Conservation (phyloP, 2,888 invertebrate genomes). For the Drosophila parthenogenetica region DNA sequence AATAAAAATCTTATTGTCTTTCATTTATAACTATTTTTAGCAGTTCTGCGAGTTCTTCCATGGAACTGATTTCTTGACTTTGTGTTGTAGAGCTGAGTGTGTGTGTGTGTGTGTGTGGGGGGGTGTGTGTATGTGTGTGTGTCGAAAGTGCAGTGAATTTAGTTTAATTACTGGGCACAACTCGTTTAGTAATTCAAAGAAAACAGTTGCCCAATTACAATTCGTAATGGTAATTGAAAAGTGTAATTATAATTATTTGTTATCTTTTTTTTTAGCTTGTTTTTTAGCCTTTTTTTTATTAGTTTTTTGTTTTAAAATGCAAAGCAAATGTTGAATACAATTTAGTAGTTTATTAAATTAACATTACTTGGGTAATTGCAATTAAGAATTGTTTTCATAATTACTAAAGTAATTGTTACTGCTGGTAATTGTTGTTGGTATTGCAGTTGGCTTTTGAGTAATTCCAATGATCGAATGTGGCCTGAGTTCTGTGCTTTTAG, state of each 20-base stretch:
- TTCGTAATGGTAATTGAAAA: conserved; percentile 20
- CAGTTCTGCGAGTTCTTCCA: conserved; percentile 70
- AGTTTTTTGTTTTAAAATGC: conserved; percentile 10
- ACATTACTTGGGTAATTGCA: conserved; percentile 27
- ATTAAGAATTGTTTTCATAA: conserved; percentile 17
- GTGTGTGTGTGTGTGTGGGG: background rate
- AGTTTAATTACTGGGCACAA: conserved; percentile 13
- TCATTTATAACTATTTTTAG: conserved; percentile 76
- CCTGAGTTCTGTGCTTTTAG: conserved; percentile 50
- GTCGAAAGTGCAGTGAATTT: conserved; percentile 11
- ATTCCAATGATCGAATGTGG: conserved; percentile 26
- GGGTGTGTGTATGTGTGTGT: conserved; percentile 21
- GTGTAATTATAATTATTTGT: background rate
- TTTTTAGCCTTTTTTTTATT: no score
- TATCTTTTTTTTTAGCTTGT: conserved; percentile 8
- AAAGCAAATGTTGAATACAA: conserved; percentile 20
- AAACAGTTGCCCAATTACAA: conserved; percentile 29
- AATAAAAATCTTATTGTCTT: conserved; percentile 78
- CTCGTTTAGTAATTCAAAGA: conserved; percentile 26
- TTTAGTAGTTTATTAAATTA: conserved; percentile 13
- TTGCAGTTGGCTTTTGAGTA: conserved; percentile 23
- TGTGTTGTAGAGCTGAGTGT: conserved; percentile 36
- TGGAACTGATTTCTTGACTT: conserved; percentile 60
- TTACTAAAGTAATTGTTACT: conserved; percentile 26
- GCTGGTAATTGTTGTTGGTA: conserved; percentile 3